Conservation (phyloP, 2,888 invertebrate genomes). For the Nasonia oneida region DNA sequence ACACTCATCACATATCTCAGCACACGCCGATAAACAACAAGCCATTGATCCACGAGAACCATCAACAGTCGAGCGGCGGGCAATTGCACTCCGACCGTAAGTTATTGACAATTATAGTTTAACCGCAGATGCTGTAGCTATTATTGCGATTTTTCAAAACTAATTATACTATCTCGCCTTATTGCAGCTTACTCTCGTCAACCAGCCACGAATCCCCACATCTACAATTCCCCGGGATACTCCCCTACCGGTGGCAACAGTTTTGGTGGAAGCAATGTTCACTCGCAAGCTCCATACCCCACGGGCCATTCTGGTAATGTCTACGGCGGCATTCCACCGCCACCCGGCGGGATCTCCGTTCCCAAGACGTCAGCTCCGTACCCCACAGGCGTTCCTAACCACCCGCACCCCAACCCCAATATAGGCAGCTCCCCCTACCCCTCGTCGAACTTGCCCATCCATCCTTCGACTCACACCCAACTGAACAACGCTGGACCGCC, state of each 20-base stretch:
- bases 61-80: not conserved
- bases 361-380: constrained; percentile 21
- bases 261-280: too few species aligned
- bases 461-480: not conserved
- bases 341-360: constrained; percentile 28
- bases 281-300: not conserved
- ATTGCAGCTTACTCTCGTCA: constrained; percentile 38
- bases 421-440: constrained; percentile 21
- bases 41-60: constrained; percentile 9
- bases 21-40: not conserved
- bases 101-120: not conserved
- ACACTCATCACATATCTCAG: not conserved
- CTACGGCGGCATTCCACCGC: not conserved
- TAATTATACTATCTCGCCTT: not conserved
- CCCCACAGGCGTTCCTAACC: constrained; percentile 30
- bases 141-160: not conserved
- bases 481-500: not conserved
- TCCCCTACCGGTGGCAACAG: too few species aligned
- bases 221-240: not conserved
- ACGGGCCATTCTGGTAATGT: constrained; percentile 17
- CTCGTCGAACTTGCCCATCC: not conserved
- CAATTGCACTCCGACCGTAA: not conserved
- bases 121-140: too few species aligned
- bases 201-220: constrained; percentile 42
- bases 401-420: constrained; percentile 35